These are phyloP conservation scores for Gymnorhina tibicen DNA, from an alignment of 2,113 vertebrate genomes.

Conservation along the genomic window DNA sequence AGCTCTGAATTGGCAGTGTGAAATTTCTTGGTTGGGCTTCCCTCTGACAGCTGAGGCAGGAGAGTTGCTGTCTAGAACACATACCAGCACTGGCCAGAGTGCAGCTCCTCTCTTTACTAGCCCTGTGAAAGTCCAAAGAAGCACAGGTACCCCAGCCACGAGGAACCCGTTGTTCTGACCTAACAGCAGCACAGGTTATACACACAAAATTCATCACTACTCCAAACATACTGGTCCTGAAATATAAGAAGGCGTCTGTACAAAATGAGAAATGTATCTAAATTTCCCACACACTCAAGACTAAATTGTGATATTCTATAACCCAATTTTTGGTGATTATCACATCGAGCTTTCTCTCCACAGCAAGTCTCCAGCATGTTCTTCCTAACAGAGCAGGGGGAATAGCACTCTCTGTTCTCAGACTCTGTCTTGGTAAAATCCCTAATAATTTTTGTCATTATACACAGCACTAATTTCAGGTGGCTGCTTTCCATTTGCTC, in stretches of 20 bases:
- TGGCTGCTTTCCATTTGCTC: background rate
- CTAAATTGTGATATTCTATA: background rate
- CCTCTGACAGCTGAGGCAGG: background rate
- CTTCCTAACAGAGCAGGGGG: background rate
- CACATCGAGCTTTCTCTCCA: background rate
- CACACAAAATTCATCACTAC: background rate
- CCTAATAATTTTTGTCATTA: background rate
- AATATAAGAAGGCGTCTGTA: background rate
- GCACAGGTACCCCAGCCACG: accelerated
- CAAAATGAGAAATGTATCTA: background rate
- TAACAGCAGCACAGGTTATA: background rate
- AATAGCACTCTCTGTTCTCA: background rate
- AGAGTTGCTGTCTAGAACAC: background rate
- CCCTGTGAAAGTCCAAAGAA: background rate
- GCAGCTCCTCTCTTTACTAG: background rate
- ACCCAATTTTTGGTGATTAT: background rate
- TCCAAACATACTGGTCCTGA: background rate
- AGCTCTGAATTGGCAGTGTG: background rate
- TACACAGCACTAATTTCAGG: background rate
- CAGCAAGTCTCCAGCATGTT: background rate
- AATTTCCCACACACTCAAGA: background rate
- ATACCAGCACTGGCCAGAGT: background rate
- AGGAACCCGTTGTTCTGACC: background rate
- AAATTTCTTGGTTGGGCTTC: background rate
- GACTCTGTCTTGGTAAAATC: background rate